Percentiles rank a stretch among this genome's conserved stretches.
phyloP scores from a whole-genome alignment of 64 coral and sea anemone genomes.

The Anthopleura sola region DNA sequence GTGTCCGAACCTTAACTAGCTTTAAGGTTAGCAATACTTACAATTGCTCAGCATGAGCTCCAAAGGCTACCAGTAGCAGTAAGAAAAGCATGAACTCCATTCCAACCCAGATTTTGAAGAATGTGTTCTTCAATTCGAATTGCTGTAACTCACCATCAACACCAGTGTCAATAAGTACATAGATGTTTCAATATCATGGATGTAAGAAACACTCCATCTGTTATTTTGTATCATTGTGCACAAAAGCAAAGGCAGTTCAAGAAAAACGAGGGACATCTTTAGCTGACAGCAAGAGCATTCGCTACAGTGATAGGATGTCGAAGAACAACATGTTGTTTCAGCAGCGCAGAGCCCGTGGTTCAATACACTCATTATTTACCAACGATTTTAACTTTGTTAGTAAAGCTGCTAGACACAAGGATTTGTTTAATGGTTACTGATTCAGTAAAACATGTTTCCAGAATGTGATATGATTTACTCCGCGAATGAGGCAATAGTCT shows the following conservation, averaged over 20 bases:
- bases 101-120: neutral
- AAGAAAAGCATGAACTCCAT: neutral
- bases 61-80: neutral
- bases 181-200: neutral
- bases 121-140: neutral
- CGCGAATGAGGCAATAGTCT: too few species aligned
- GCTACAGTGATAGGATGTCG: neutral
- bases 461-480: too few species aligned
- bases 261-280: neutral
- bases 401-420: neutral
- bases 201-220: neutral
- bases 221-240: neutral
- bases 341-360: neutral
- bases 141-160: neutral
- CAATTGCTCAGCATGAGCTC: neutral
- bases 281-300: neutral
- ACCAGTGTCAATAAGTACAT: neutral
- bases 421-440: too few species aligned
- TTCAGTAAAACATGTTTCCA: too few species aligned
- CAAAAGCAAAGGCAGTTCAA: neutral
- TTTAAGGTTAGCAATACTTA: neutral
- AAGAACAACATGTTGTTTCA: neutral
- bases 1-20: too few species aligned
- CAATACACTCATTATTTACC: neutral
- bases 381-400: neutral